Evolutionary conservation across 2,888 invertebrate species (phyloP).

Genomic region (Andrena flavipes): DNA sequence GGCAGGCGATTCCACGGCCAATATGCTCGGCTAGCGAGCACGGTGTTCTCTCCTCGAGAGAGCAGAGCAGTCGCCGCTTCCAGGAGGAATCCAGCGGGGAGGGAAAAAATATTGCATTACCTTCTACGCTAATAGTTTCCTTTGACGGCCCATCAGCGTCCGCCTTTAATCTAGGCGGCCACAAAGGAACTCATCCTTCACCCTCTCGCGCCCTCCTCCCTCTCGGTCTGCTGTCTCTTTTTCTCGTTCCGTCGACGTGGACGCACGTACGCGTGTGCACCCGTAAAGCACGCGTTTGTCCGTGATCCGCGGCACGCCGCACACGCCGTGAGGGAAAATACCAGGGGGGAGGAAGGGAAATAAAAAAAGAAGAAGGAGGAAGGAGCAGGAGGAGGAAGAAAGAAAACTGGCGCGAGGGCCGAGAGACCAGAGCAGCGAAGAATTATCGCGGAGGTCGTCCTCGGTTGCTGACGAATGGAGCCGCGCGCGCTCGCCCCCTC

Average conservation of each 20-base stretch:
- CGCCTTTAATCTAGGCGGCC: conserved; percentile 73
- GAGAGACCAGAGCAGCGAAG: conserved; percentile 55
- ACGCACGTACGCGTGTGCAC: conserved; percentile 46
- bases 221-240: conserved; percentile 29
- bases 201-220: conserved; percentile 40
- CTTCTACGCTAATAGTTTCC: conserved; percentile 79
- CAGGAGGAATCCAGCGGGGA: conserved; percentile 59
- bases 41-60: conserved; percentile 35
- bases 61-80: conserved; percentile 14
- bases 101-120: conserved; percentile 78
- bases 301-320: conserved; percentile 55
- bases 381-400: conserved; percentile 17
- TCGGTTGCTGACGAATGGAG: conserved; percentile 53
- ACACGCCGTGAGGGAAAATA: conserved; percentile 42
- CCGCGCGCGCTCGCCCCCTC: conserved; percentile 7
- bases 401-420: conserved; percentile 39
- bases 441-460: conserved; percentile 70
- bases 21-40: conserved; percentile 7
- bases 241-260: conserved; percentile 40
- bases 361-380: background rate
- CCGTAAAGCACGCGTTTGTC: conserved; percentile 53
- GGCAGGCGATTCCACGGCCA: conserved; percentile 2
- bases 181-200: conserved; percentile 70
- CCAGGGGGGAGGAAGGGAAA: conserved; percentile 4
- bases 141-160: conserved; percentile 79